phyloP scores from a whole-genome alignment of 1,140 invertebrate genomes.

The Cydia strobilella region DNA sequence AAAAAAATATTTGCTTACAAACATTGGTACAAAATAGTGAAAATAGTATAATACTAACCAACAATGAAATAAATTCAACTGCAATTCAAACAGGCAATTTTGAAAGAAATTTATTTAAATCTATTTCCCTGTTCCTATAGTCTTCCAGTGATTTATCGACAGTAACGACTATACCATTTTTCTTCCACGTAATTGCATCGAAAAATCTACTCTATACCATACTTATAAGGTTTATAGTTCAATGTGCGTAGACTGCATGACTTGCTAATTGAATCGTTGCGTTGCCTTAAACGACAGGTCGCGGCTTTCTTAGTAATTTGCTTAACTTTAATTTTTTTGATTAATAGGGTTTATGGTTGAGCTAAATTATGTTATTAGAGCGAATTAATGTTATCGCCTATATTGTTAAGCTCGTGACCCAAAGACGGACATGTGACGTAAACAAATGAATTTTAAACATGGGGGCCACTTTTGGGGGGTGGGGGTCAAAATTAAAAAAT shows the following conservation, averaged over 20 bases:
- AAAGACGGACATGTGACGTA: too few relatives aligned
- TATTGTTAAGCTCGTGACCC: too few relatives aligned
- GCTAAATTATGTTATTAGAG: neutral
- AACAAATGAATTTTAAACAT: too few relatives aligned
- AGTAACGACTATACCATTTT: slow-evolving; percentile 16
- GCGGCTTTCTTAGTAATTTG: neutral
- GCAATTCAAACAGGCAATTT: neutral
- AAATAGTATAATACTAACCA: too few relatives aligned
- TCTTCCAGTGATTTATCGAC: slow-evolving; percentile 11
- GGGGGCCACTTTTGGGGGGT: too few relatives aligned
- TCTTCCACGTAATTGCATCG: neutral
- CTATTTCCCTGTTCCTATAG: neutral
- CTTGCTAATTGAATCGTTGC: slow-evolving; percentile 20
- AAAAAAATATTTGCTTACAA: too few relatives aligned
- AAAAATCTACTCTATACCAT: neutral
- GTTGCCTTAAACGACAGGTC: slow-evolving; percentile 15
- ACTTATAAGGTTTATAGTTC: neutral
- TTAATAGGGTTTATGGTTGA: neutral
- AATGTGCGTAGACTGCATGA: slow-evolving; percentile 2
- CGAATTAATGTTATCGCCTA: neutral
- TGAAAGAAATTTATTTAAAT: slow-evolving; percentile 2
- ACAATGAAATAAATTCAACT: neutral
- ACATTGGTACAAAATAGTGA: too few relatives aligned
- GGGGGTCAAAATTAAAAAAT: too few relatives aligned
- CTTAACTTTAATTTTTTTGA: neutral